These are phyloP conservation scores for Mellilla xanthometata DNA, from an alignment of 2,888 invertebrate genomes.

Conservation along the genomic window DNA sequence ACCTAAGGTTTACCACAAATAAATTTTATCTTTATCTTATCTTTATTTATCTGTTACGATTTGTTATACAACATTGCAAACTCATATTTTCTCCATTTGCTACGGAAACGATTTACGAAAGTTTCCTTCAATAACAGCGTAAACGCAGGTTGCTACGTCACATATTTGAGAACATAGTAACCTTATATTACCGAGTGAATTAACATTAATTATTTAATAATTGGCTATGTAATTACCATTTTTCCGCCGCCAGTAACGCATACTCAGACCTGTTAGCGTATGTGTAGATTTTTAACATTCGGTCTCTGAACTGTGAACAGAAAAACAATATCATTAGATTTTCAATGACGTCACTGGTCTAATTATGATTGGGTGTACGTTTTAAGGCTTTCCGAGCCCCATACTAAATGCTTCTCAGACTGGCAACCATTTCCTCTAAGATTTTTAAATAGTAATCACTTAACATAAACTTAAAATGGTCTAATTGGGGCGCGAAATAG, in stretches of 20 bases:
- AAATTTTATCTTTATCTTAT: no score
- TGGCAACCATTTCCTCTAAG: no score
- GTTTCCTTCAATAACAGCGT: background rate
- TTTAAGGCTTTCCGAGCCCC: no score
- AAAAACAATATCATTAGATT: slow-evolving; percentile 7
- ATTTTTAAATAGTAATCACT: no score
- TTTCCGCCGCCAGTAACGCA: slow-evolving; percentile 11
- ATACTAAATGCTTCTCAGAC: no score
- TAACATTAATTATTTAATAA: slow-evolving; percentile 24
- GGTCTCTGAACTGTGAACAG: slow-evolving; percentile 5
- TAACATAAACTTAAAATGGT: no score
- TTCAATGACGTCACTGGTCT: background rate
- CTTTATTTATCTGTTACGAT: no score
- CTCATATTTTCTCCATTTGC: no score
- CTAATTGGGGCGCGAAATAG: no score
- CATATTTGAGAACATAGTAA: slow-evolving; percentile 3
- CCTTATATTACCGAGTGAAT: slow-evolving; percentile 12
- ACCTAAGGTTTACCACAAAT: no score
- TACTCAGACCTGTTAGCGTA: slow-evolving; percentile 5
- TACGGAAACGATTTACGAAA: background rate
- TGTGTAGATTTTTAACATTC: background rate
- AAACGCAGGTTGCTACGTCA: slow-evolving; percentile 1
- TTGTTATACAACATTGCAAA: no score
- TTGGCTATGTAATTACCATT: slow-evolving; percentile 25
- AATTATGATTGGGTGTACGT: background rate